These are phyloP conservation scores for Pomacea maculata DNA, from an alignment of 1,140 invertebrate genomes.

Conservation along the genomic window DNA sequence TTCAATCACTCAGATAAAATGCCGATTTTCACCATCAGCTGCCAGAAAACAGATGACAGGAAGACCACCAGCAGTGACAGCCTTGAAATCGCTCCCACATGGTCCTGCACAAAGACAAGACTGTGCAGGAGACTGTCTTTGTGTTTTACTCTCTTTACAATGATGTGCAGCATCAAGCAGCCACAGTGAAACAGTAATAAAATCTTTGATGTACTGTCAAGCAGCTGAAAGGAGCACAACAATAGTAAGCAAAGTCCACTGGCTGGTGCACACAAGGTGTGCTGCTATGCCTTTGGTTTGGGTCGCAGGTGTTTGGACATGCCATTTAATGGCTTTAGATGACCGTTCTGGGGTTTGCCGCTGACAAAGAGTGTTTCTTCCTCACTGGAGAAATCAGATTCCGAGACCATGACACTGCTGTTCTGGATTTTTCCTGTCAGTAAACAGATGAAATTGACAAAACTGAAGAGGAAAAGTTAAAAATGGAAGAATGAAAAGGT, in stretches of 20 bases:
- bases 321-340: conserved; percentile 49
- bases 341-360: conserved; percentile 48
- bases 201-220: background rate
- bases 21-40: too few relatives aligned
- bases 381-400: conserved; percentile 67
- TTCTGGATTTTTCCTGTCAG: conserved; percentile 65
- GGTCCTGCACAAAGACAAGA: background rate
- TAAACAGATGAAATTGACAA: too few relatives aligned
- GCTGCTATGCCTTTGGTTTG: conserved; percentile 42
- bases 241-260: background rate
- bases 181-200: background rate
- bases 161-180: background rate
- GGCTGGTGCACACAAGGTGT: background rate
- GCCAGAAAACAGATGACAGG: too few relatives aligned
- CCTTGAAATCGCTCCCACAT: background rate
- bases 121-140: background rate
- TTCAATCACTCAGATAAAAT: too few relatives aligned
- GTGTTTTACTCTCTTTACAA: too few relatives aligned
- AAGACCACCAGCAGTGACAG: too few relatives aligned
- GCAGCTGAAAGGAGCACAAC: background rate
- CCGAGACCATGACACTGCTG: conserved; percentile 72
- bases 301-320: conserved; percentile 46
- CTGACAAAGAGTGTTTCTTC: conserved; percentile 62
- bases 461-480: too few relatives aligned
- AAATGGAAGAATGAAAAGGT: too few relatives aligned